Evolutionary conservation across 2,888 invertebrate genomes (phyloP).

Genomic region (Taenaris catops): DNA sequence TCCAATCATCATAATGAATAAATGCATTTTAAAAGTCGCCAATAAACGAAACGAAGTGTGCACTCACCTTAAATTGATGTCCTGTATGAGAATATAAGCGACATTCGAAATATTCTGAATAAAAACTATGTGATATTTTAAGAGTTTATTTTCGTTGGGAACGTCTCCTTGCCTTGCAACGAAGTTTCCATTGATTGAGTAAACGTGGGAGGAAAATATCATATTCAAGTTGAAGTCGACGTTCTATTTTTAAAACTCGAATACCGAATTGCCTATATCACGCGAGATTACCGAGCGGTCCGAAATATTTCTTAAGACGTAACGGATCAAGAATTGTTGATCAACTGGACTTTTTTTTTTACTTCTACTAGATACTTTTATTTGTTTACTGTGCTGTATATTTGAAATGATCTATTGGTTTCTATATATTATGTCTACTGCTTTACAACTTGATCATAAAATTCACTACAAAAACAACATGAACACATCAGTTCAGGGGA

Average conservation of each 20-base stretch:
- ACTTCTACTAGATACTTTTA: too few species aligned
- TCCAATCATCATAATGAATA: conserved; percentile 9
- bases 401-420: too few species aligned
- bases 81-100: conserved; percentile 1
- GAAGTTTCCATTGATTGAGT: conserved; percentile 58
- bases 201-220: conserved; percentile 33
- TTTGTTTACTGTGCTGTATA: too few species aligned
- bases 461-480: too few species aligned
- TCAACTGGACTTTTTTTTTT: too few species aligned
- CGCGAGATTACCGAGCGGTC: conserved; percentile 36
- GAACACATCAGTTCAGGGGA: too few species aligned
- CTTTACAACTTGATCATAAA: too few species aligned
- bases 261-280: conserved; percentile 37
- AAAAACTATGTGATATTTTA: conserved; percentile 4
- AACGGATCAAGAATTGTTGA: too few species aligned
- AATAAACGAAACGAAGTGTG: conserved; percentile 1
- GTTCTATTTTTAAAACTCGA: conserved; percentile 51
- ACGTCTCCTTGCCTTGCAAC: conserved; percentile 37
- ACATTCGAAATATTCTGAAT: not conserved
- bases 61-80: conserved; percentile 2
- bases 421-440: too few species aligned
- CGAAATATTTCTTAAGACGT: too few species aligned
- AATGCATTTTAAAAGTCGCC: conserved; percentile 10
- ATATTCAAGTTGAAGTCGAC: conserved; percentile 28
- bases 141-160: conserved; percentile 5